Base-by-base conservation (phyloP, 2,888 invertebrate genomes). In the Agrilus biguttatus region DNA sequence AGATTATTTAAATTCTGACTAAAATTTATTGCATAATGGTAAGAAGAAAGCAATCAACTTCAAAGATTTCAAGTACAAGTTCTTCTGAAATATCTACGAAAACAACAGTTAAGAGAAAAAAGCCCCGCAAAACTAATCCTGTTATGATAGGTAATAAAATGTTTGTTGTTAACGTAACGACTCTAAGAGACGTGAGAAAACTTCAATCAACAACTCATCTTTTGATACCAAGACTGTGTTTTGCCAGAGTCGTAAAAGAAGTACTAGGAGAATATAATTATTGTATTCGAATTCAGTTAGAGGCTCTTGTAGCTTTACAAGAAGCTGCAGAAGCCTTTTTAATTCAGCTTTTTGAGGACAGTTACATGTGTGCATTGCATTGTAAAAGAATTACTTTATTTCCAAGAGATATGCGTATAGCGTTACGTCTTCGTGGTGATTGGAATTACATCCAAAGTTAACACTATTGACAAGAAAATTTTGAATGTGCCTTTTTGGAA, bases 301-400 rank as follows among this genome's bases (percentile, higher is more conserved):
- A 48, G 1, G 70, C 72, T 1, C 37, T 73, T 8, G 56, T 61
- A 47, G 71, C 71, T 0, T 42, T 74, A 32, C 73, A 73, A 50
- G 66, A 66, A 47, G 57, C 72, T 2, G 40, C 61, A 1, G 73
- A 73, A 56, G 59, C 67, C 49, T 73, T 69, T 45, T 7, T 73
- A 8, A 61, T 65, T 1, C 68, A 69, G 48, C 63, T 67, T 33
- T 67, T 73, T 28, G 62, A 71, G 47, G 73, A 73, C 49, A 56
- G 67, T 2, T 53, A 66, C 33, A 43, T 67, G 39, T 56, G 71
- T 12, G 54, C 70, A 0, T 42, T 61, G 3, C 71, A 71, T 49
- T 63, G 69, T 0, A 60, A 63, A 12, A 60, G 72, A 2, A 58
- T 68, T 0, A 73, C 73, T 0, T 50, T 72, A 2, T 60, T 60